phyloP scores from a whole-genome alignment of 2,113 vertebrate genomes.

The Oxyruncus cristatus region DNA sequence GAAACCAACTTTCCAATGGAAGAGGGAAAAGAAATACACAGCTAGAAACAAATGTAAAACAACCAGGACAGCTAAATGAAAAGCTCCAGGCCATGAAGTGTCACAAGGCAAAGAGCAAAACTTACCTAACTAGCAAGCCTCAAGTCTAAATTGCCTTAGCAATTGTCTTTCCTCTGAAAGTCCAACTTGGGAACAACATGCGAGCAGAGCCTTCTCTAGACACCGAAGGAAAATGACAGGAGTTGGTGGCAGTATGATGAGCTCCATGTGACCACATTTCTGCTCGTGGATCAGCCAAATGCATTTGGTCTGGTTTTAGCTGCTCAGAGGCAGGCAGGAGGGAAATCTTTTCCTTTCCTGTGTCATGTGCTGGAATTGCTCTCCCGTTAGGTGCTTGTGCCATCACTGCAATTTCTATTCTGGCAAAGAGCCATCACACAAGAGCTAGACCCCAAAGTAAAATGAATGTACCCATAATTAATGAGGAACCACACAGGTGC shows the following conservation, averaged over 20 bases:
- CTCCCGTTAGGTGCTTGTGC: neutral
- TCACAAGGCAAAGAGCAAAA: neutral
- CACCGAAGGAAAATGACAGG: neutral
- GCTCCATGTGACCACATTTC: neutral
- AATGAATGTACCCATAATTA: neutral
- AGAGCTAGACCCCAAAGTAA: neutral
- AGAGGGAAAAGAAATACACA: neutral
- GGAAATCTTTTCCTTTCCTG: neutral
- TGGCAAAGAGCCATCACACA: neutral
- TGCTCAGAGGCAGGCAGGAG: neutral
- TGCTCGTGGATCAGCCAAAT: neutral
- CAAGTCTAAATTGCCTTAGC: neutral
- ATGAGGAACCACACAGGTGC: neutral
- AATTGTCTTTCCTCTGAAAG: neutral
- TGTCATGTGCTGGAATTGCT: neutral
- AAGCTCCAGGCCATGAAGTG: neutral
- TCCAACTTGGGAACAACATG: neutral
- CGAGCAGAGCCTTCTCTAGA: neutral
- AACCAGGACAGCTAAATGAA: neutral
- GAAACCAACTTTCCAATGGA: neutral
- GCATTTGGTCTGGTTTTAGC: neutral
- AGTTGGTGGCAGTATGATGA: accelerated
- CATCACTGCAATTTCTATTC: neutral
- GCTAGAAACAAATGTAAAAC: neutral
- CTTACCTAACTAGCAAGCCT: neutral